A percentile compares a stretch with the other conserved stretches of the same genome.
These are phyloP conservation scores for Ceyx margarethae DNA, from an alignment of 2,113 vertebrate genomes.

Conservation along the genomic window DNA sequence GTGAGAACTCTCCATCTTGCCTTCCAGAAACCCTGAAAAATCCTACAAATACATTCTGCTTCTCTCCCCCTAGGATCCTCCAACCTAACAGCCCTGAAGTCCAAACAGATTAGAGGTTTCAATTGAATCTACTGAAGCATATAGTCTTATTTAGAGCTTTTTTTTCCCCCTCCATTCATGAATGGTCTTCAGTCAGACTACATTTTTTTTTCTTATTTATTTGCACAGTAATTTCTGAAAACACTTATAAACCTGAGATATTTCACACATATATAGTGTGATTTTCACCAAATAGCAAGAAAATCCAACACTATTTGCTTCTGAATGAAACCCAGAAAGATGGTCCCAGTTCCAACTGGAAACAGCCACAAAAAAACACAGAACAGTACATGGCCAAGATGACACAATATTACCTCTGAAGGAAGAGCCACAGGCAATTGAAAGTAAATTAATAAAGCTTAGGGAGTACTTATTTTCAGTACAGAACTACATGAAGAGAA, in stretches of 20 bases:
- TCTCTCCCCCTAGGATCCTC: background rate
- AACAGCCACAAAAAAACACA: background rate
- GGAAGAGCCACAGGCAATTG: background rate
- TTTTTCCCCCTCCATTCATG: background rate
- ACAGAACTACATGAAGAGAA: background rate
- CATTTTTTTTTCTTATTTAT: background rate
- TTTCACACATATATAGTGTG: background rate
- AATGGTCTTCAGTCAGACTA: background rate
- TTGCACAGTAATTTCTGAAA: background rate
- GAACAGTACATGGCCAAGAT: background rate
- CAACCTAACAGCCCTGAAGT: background rate
- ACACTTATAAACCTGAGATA: background rate
- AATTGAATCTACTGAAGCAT: background rate
- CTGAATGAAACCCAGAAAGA: background rate
- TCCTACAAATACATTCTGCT: background rate
- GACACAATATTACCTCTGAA: background rate
- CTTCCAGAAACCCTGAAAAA: background rate
- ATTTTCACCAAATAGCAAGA: background rate
- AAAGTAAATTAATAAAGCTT: conserved; percentile 1
- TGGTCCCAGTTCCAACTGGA: background rate
- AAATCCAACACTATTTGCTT: background rate
- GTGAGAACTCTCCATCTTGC: background rate
- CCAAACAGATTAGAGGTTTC: background rate
- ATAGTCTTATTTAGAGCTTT: background rate
- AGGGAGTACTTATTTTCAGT: background rate